Conservation (phyloP, 2,113 vertebrate genomes). For the Colius striatus region DNA sequence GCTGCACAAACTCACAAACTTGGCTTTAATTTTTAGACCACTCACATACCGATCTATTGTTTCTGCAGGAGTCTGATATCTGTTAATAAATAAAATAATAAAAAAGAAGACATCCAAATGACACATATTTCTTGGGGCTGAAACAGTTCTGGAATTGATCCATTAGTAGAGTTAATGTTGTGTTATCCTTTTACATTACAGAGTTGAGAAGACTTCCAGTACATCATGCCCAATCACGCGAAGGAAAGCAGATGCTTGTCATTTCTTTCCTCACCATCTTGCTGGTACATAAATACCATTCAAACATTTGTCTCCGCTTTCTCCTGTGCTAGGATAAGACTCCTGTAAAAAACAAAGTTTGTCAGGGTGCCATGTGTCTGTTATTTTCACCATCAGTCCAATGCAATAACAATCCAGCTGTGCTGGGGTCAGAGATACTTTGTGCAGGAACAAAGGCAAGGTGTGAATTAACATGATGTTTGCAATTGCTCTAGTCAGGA, state of each 20-base stretch:
- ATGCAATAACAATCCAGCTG: background rate
- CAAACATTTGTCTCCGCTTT: conserved; percentile 9
- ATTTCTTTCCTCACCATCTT: conserved; percentile 43
- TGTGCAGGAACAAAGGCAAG: background rate
- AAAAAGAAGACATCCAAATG: conserved; percentile 42
- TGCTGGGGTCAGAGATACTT: background rate
- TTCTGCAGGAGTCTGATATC: conserved; percentile 58
- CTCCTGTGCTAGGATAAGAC: background rate
- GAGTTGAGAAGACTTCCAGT: background rate
- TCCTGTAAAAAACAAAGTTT: background rate
- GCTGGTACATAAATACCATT: conserved; percentile 13
- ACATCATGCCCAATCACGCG: background rate
- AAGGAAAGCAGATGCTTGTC: conserved; percentile 57
- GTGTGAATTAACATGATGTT: background rate
- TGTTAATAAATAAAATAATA: conserved; percentile 40
- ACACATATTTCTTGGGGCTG: conserved; percentile 33
- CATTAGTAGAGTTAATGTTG: conserved; percentile 31
- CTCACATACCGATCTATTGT: conserved; percentile 54
- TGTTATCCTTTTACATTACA: background rate
- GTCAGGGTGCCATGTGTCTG: background rate
- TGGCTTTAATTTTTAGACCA: conserved; percentile 41
- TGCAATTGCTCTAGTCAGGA: background rate
- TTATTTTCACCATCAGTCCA: background rate
- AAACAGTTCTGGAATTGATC: conserved; percentile 44
- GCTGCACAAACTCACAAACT: conserved; percentile 43